Percentiles rank a stretch among this genome's conserved stretches.
Conservation (phyloP, 2,888 invertebrate species). For the Eretmocerus hayati region DNA sequence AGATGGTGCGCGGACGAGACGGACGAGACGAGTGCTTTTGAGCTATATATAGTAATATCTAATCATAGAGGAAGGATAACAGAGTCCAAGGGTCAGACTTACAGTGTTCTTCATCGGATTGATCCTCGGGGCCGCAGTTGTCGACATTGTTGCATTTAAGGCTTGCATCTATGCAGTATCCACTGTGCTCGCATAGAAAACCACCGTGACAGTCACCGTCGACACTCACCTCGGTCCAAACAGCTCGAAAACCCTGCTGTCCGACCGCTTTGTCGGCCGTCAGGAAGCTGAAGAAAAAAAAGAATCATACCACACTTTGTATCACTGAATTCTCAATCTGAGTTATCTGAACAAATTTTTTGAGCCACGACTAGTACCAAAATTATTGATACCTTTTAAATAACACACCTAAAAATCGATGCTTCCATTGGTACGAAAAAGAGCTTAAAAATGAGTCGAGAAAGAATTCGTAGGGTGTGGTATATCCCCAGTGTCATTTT, state of each 20-base stretch:
- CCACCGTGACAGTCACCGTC: conserved; percentile 56
- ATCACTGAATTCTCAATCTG: background rate
- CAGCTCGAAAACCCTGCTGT: conserved; percentile 84
- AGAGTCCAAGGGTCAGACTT: conserved; percentile 49
- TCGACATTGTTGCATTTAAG: conserved; percentile 70
- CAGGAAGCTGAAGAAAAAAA: conserved; percentile 64
- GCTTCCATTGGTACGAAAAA: background rate
- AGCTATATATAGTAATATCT: background rate
- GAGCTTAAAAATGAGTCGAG: background rate
- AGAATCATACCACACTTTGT: background rate
- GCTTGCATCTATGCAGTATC: conserved; percentile 72
- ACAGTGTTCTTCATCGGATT: conserved; percentile 74
- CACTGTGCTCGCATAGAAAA: conserved; percentile 64
- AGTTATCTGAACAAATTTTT: background rate
- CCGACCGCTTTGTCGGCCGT: conserved; percentile 93
- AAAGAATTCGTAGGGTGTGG: background rate
- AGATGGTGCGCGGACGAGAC: conserved; percentile 2
- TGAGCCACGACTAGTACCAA: no score
- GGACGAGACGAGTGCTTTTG: background rate
- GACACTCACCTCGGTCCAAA: conserved; percentile 85
- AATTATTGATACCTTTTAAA: background rate
- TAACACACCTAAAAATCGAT: no score
- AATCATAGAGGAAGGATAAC: conserved; percentile 24
- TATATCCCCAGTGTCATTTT: no score
- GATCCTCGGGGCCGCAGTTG: conserved; percentile 78